Percentiles rank a stretch among this genome's conserved stretches.
Evolutionary conservation across 2,113 vertebrate genomes (phyloP).

Genomic region (Cyphomyrus discorhynchus): DNA sequence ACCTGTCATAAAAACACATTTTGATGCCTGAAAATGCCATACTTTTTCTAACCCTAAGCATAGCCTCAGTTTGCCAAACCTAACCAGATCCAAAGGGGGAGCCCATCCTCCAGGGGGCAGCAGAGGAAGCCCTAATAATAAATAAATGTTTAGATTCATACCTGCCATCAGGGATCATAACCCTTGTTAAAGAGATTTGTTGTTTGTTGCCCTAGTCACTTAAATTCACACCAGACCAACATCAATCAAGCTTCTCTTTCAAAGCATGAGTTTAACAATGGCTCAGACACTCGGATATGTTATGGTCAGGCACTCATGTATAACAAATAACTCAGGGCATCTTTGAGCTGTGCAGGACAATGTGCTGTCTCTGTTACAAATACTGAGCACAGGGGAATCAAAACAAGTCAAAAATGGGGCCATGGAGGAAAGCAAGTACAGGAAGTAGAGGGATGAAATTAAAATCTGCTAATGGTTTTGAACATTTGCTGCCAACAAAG

Average conservation of each 20-base stretch:
- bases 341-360: neutral
- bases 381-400: neutral
- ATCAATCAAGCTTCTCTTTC: no score
- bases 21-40: no score
- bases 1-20: no score
- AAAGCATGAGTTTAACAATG: no score
- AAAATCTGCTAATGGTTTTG: neutral
- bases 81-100: no score
- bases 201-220: neutral
- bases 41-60: no score
- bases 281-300: neutral
- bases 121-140: neutral
- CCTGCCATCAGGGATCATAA: neutral
- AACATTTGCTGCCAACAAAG: neutral
- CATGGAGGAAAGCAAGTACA: neutral
- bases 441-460: neutral
- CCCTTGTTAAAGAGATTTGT: neutral
- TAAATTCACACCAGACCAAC: neutral
- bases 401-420: neutral
- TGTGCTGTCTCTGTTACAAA: neutral
- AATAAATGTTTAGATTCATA: neutral
- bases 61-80: no score
- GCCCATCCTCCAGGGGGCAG: no score
- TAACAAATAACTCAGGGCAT: neutral
- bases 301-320: neutral